Evolutionary conservation across 2,888 invertebrate genomes (phyloP), one percentile per base, ranked within the genome.

Genomic region (Archaeoteleia sp.): DNA sequence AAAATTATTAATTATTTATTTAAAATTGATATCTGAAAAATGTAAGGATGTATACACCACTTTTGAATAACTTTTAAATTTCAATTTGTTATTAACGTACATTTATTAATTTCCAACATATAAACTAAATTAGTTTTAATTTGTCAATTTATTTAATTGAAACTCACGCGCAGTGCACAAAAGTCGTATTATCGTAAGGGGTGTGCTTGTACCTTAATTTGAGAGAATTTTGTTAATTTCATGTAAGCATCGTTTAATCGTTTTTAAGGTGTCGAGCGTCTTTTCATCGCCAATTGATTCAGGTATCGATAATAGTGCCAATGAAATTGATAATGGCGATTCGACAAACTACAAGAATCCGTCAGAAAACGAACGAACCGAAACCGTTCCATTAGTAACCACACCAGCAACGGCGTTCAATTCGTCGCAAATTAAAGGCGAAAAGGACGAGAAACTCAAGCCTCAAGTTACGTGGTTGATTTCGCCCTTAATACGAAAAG

Each of bases 401-500:
- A 7, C 12, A 25, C 34, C 15, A 5, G 14, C 32, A 6, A 10
- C 25, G 9, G 23, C 7, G 10, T 12, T 9, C 30, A 15, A 45
- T 46, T 30, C 9, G 10, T 17, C 25, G 25, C 20, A 35, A 8
- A 35, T 12, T 10, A 30, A 32, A 8, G 12, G 7, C 20, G 42
- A 57, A 8, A 40, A 20, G 12, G 57, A 12, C 10, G 25, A 3
- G 17, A 5, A 53, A 1, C 30, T 12, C 0, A 55, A 32, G 8
- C 32, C 60, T 0, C 42, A 48, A 29, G 32, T 35, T 20, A 35
- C 70, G 2, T 75, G 76, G 74, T 53, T 78, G 1, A 30, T 80
- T 9, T 8, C 74, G 5, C 77, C 78, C 2, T 14, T 81, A 3
- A n/a, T 67, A 6, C 78, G 79, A 30, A 74, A 73, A 25, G 9